Evolutionary conservation across 2,888 invertebrate species (phyloP).

Genomic region (Cantharis lateralis): DNA sequence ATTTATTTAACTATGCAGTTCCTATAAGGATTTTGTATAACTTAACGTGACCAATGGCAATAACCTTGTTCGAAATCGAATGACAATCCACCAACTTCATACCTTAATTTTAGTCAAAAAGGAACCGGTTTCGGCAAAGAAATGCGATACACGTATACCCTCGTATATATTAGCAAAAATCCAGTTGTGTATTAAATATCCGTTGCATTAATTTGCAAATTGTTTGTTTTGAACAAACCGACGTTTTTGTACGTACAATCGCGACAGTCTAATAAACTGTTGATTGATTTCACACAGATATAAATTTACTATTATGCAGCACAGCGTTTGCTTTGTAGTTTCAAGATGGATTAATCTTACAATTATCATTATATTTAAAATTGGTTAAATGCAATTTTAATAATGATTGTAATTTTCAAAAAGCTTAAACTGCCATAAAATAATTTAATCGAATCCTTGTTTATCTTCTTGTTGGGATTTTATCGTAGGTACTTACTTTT

Average conservation of each 20-base stretch:
- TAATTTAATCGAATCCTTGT: background rate
- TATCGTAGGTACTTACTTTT: background rate
- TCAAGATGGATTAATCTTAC: background rate
- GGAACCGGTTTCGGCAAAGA: background rate
- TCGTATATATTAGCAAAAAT: background rate
- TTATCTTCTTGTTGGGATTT: background rate
- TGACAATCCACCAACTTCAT: background rate
- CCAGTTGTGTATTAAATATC: background rate
- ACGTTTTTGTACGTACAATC: background rate
- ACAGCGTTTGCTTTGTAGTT: background rate
- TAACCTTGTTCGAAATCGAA: background rate
- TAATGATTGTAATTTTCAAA: background rate
- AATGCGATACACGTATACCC: background rate
- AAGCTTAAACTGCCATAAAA: background rate
- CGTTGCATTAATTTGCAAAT: background rate
- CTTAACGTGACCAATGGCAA: background rate
- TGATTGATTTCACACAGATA: background rate
- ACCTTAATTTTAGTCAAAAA: background rate
- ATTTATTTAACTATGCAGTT: background rate
- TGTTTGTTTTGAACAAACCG: background rate
- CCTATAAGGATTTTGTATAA: background rate
- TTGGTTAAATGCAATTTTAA: background rate
- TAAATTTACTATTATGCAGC: background rate
- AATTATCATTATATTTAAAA: background rate
- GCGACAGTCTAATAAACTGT: background rate